Base-by-base conservation (phyloP, 1,140 invertebrate genomes). In the Glomeris maerens region DNA sequence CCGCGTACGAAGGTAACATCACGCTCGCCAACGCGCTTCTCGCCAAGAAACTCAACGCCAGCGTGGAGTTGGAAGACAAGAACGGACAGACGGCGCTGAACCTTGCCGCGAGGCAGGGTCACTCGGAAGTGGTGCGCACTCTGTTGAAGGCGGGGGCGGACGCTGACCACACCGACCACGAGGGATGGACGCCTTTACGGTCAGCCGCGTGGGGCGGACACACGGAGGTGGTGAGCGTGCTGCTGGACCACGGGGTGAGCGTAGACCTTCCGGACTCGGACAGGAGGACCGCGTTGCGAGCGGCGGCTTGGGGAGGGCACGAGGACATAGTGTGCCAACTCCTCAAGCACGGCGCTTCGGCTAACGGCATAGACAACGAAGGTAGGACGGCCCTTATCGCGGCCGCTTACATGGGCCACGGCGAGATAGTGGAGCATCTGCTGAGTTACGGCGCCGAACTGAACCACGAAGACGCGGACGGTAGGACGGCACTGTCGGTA, bases 131-230 rank as follows among this genome's bases (percentile, higher is more conserved):
- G 1, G 65, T 68, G 3, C 59, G 65, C 39, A 40, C 60, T 22
- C 48, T 71, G 21, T 27, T 71, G 22, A 52, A 53, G 39, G 59
- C 61, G 27, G 60, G 60, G 27, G 66, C 66, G 23, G 59, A 69
- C 49, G 52, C 54, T 28, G 64, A 70, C 46, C 63, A 67, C 52
- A 61, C 64, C 21, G 69, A 71, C 55, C 59, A 60, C 52, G 69
- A 70, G 42, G 64, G 72, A 0, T 74, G 71, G 71, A 73, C 70
- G 10, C 67, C 72, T 1, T 55, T 73, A 23, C 50, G 72, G 38
- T 71, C 71, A 7, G 85, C 87, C 22, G 86, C 88, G 27, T 92
- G 88, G 88, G 88, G 85, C 51, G 89, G 90, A 17, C 89, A 94
- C 62, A 85, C 70, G 22, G 70, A 83, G 75, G 83, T 93, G 1